phyloP scores from a whole-genome alignment of 2,888 invertebrate species.

The Brassicogethes aeneus region DNA sequence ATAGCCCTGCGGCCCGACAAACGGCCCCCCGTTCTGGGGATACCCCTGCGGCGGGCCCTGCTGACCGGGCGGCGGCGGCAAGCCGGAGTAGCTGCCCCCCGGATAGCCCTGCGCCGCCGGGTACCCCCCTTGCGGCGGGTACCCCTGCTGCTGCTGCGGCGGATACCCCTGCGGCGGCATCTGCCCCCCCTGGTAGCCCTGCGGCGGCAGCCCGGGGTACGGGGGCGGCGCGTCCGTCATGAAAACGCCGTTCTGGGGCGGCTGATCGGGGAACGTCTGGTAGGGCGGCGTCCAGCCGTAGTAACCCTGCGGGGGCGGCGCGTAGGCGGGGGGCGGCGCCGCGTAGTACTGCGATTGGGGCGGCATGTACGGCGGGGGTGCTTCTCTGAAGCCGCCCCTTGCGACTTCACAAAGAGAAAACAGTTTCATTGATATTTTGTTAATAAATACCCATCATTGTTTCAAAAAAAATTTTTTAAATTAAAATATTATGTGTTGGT shows the following conservation, averaged over 20 bases:
- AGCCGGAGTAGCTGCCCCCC: slow-evolving; percentile 9
- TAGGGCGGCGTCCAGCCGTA: slow-evolving; percentile 91
- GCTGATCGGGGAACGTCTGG: slow-evolving; percentile 57
- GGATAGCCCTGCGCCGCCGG: slow-evolving; percentile 12
- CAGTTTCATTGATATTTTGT: too few relatives aligned
- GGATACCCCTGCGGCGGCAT: slow-evolving; percentile 27
- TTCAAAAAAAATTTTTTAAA: too few relatives aligned
- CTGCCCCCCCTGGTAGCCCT: slow-evolving; percentile 23
- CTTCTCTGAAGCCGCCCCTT: slow-evolving; percentile 48
- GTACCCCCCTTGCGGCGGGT: slow-evolving; percentile 19
- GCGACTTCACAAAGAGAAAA: too few relatives aligned
- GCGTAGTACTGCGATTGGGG: slow-evolving; percentile 75
- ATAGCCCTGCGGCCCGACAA: not conserved
- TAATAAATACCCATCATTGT: too few relatives aligned
- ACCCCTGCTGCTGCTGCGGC: slow-evolving; percentile 21
- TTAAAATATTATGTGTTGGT: too few relatives aligned
- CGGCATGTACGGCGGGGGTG: slow-evolving; percentile 76
- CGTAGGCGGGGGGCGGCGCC: slow-evolving; percentile 86
- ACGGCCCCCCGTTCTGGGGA: too few relatives aligned
- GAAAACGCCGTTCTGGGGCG: slow-evolving; percentile 74
- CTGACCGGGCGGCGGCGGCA: slow-evolving; percentile 8
- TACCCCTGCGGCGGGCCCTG: slow-evolving; percentile 5
- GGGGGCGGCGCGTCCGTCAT: slow-evolving; percentile 89
- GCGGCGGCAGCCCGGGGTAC: slow-evolving; percentile 74
- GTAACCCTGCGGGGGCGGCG: slow-evolving; percentile 75